Conservation (phyloP, 2,797 vertebrate genomes). For the Eleutherodactylus coqui region DNA sequence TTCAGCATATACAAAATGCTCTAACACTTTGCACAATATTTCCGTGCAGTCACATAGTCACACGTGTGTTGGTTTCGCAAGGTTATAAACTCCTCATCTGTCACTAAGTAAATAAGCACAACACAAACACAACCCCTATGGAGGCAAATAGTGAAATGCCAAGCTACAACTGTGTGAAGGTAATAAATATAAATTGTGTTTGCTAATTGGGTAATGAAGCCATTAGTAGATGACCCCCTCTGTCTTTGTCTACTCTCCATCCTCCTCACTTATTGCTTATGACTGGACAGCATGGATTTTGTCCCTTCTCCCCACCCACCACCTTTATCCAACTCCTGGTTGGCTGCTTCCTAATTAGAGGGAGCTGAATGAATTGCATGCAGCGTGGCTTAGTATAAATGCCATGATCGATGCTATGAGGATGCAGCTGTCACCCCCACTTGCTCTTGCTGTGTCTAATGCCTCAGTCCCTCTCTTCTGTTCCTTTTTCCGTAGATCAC, state of each 20-base stretch:
- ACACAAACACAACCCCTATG: background rate
- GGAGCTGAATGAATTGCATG: conserved; percentile 5
- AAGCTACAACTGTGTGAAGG: background rate
- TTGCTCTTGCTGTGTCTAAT: background rate
- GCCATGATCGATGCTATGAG: background rate
- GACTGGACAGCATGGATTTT: conserved; percentile 1
- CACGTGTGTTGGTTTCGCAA: background rate
- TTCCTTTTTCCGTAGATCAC: background rate
- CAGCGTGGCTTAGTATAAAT: conserved; percentile 72
- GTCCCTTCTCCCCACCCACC: background rate
- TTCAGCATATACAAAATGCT: background rate
- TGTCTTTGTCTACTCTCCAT: background rate
- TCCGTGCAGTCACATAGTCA: background rate
- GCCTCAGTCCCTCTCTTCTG: background rate
- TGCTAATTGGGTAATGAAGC: background rate
- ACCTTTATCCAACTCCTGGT: conserved; percentile 71
- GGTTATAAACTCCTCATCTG: background rate
- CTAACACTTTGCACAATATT: background rate
- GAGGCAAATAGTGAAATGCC: background rate
- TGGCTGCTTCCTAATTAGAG: conserved; percentile 65
- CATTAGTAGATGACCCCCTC: conserved; percentile 1
- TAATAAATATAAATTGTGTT: background rate
- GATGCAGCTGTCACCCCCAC: background rate
- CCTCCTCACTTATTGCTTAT: conserved; percentile 4
- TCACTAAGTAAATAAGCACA: background rate